phyloP scores from a whole-genome alignment of 2,888 invertebrate genomes.

The Ellobium chinense region DNA sequence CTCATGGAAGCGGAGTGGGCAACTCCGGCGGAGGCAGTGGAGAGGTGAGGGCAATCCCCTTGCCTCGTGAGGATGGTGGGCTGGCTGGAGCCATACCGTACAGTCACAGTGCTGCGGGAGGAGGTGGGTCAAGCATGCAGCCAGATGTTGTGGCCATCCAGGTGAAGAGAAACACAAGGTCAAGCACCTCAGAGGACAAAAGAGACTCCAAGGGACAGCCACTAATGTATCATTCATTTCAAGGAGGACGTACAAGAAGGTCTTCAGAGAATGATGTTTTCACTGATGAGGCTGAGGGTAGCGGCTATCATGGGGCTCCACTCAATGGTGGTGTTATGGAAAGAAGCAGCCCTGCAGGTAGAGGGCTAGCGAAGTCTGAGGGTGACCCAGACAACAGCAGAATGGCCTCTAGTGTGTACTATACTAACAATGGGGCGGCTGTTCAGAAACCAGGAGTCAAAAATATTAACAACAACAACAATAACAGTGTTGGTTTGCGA shows the following conservation, averaged over 20 bases:
- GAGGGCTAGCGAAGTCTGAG: slow-evolving; percentile 73
- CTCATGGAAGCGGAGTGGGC: slow-evolving; percentile 24
- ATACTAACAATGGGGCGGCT: not conserved
- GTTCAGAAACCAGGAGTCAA: not conserved
- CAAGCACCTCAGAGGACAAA: slow-evolving; percentile 51
- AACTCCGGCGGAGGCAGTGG: slow-evolving; percentile 8
- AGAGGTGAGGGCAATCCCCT: slow-evolving; percentile 47
- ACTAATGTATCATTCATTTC: slow-evolving; percentile 80
- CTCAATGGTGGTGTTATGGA: slow-evolving; percentile 83
- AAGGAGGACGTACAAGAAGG: slow-evolving; percentile 78
- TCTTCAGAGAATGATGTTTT: slow-evolving; percentile 48
- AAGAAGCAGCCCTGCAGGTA: slow-evolving; percentile 87
- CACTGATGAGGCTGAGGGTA: slow-evolving; percentile 74
- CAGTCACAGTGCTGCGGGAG: slow-evolving; percentile 43
- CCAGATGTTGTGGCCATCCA: slow-evolving; percentile 80
- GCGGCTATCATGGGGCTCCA: slow-evolving; percentile 67
- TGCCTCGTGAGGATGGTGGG: slow-evolving; percentile 46
- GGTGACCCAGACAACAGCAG: slow-evolving; percentile 66
- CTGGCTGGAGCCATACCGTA: slow-evolving; percentile 45
- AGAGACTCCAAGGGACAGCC: slow-evolving; percentile 56
- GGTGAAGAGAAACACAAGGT: slow-evolving; percentile 48
- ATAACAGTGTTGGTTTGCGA: not conserved
- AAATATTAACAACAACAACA: slow-evolving; percentile 7
- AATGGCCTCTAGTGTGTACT: slow-evolving; percentile 25
- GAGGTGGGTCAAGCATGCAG: slow-evolving; percentile 60